phyloP scores from a whole-genome alignment of 2,113 vertebrate genomes.

The Pogonocichla stellata region DNA sequence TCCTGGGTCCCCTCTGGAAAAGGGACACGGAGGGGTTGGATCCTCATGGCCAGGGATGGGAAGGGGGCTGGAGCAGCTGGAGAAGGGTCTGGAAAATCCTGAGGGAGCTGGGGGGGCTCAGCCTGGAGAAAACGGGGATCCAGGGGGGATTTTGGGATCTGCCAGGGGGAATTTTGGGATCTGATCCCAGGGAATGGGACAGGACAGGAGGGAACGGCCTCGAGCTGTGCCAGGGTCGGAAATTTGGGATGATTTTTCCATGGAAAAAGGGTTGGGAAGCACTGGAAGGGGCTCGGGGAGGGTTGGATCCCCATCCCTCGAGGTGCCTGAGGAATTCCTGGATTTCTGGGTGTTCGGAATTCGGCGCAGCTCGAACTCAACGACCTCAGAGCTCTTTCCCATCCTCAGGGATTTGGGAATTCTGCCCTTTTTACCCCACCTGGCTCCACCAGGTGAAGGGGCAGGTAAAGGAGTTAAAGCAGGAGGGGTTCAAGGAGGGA shows the following conservation, averaged over 20 bases:
- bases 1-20: background rate
- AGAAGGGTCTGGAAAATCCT: rapidly evolving
- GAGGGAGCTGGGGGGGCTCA: background rate
- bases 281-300: background rate
- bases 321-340: background rate
- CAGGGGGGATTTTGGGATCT: background rate
- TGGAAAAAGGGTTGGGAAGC: background rate
- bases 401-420: background rate
- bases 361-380: rapidly evolving
- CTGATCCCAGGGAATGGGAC: no score
- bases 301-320: background rate
- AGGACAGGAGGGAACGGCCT: background rate
- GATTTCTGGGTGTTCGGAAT: background rate
- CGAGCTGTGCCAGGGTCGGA: background rate
- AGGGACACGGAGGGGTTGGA: background rate
- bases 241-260: background rate
- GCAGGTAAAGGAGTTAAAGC: background rate
- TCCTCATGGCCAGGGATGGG: no score
- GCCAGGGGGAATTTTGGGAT: background rate
- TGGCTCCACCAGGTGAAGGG: background rate
- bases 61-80: background rate
- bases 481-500: background rate
- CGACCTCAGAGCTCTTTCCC: no score
- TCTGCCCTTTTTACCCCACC: background rate
- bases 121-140: background rate